A percentile compares a stretch with the other conserved stretches of the same genome.
Conservation (phyloP, 2,113 vertebrate genomes). For the Sinosuthora webbiana region DNA sequence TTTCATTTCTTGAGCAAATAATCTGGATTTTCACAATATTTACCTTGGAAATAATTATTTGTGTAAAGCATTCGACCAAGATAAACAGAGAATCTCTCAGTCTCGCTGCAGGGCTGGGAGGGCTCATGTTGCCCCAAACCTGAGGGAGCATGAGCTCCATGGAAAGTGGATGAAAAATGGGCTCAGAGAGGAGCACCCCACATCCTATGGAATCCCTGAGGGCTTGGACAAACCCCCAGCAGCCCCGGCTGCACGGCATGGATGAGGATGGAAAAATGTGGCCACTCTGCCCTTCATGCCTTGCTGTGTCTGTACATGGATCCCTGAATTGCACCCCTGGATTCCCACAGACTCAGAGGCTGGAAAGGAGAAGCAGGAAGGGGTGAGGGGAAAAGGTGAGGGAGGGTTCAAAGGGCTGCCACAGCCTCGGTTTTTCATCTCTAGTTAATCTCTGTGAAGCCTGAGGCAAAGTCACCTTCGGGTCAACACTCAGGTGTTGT, state of each 20-base stretch:
- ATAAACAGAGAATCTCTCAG: neutral
- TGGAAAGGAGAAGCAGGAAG: neutral
- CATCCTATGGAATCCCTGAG: fast-evolving
- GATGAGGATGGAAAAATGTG: neutral
- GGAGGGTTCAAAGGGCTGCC: conserved; percentile 46
- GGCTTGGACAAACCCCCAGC: neutral
- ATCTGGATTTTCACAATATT: conserved; percentile 58
- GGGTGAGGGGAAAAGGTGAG: neutral
- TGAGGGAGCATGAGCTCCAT: fast-evolving
- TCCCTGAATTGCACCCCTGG: neutral
- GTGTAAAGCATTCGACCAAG: conserved; percentile 25
- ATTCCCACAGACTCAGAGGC: neutral
- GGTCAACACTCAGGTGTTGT: conserved; percentile 67
- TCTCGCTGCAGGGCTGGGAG: neutral
- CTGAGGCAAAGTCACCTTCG: conserved; percentile 60
- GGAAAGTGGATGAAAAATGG: neutral
- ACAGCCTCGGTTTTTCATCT: conserved; percentile 30
- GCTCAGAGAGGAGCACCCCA: neutral
- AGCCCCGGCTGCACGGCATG: fast-evolving
- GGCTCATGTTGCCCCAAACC: neutral
- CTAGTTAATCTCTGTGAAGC: conserved; percentile 39
- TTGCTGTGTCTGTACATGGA: neutral
- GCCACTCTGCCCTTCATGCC: fast-evolving
- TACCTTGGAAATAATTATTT: conserved; percentile 60
- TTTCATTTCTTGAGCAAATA: conserved; percentile 69